Evolutionary conservation across 2,113 vertebrate genomes (phyloP).

Genomic region (Apodemus sylvaticus): DNA sequence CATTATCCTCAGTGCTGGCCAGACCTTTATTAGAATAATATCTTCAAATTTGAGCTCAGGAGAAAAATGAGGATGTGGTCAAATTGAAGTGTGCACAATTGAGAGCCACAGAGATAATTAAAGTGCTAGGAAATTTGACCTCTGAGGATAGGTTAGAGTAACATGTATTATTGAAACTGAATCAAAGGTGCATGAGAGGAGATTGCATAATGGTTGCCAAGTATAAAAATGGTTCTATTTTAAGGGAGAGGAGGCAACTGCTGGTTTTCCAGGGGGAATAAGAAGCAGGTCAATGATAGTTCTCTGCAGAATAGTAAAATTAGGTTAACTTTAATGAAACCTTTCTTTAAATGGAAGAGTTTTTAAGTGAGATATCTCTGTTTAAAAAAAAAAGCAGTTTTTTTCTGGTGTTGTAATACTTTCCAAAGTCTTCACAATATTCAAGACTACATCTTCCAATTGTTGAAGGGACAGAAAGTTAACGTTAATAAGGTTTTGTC

Average conservation of each 20-base stretch:
- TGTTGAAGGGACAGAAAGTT: neutral
- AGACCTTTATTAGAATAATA: conserved; percentile 57
- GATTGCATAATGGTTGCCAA: conserved; percentile 44
- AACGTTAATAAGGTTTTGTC: neutral
- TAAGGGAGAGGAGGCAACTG: conserved; percentile 39
- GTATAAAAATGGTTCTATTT: conserved; percentile 58
- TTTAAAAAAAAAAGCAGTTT: neutral
- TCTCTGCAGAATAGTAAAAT: conserved; percentile 50
- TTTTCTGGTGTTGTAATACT: neutral
- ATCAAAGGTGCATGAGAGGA: conserved; percentile 24
- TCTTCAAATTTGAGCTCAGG: conserved; percentile 54
- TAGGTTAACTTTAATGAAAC: conserved; percentile 63
- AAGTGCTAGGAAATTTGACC: conserved; percentile 61
- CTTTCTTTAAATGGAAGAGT: conserved; percentile 46
- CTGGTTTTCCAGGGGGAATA: neutral
- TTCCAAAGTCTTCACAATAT: neutral
- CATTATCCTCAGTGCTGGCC: conserved; percentile 4
- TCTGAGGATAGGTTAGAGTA: conserved; percentile 52
- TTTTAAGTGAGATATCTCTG: conserved; percentile 51
- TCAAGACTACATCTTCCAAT: conserved; percentile 25
- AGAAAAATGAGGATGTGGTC: conserved; percentile 47
- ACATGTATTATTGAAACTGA: conserved; percentile 53
- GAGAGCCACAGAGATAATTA: conserved; percentile 66
- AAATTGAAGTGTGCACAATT: conserved; percentile 50
- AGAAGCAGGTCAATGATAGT: conserved; percentile 47